Base-by-base conservation (phyloP, 2,888 invertebrate species). In the Leucozona laternaria region DNA sequence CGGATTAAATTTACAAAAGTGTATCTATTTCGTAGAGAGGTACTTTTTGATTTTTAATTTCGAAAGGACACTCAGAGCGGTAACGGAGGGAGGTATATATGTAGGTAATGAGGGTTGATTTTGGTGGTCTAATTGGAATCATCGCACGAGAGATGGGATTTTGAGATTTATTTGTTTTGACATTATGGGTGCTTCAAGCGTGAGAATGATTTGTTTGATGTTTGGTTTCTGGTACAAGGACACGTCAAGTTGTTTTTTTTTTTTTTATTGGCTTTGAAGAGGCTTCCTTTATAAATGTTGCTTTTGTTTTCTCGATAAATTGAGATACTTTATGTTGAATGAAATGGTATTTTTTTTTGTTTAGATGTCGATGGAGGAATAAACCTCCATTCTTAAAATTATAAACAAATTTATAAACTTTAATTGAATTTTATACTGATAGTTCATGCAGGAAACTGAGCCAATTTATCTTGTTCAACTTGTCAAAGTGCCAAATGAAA, bases 101-200 rank as follows among this genome's bases (percentile, higher is more conserved):
- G 8, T 0, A 55, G 55, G 7, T 58, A 37, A 60, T 60, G 58
- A 66, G 70, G 68, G 58, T 77, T 48, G 4, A 48, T n/a, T 5
- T 66, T 34, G 66, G 15, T 31, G 20, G 58, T 76, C 72, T 85
- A 81, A 81, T 85, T 85, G 77, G 85, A 77, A 73, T 45, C 77
- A 77, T 40, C 43, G n/a, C n/a, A 37, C n/a, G 43, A 57, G 62
- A 45, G 37, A 73, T 43, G 55, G 34, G 34, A 43, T 75, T 68
- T 43, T 57, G 50, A 60, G 78, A 82, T 57, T 86, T 78, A 86
- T 82, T 86, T 86, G 82, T 86, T 86, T 82, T 82, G 86, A 86
- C 86, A 71, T 86, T 55, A 64, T 58, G 82, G 45, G 57, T 77
- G 62, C 64, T 83, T 81, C 48, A 78, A 71, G 73, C 71, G 79